Evolutionary conservation across 1,140 invertebrate species (phyloP).

Genomic region (Meloidogyne exigua): DNA sequence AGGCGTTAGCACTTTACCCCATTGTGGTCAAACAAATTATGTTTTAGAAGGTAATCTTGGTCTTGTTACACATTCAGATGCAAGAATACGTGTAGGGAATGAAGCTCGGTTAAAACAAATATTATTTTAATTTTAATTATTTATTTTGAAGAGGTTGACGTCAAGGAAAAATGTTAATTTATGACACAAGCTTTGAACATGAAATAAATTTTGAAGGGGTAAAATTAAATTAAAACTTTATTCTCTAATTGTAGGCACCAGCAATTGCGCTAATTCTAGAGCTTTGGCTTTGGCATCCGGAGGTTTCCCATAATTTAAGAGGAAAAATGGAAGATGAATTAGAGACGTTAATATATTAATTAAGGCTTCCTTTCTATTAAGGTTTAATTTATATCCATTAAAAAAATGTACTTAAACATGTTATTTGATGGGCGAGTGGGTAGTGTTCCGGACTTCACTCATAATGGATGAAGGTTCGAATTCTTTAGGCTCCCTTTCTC

Average conservation of each 20-base stretch:
- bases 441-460: too few relatives aligned
- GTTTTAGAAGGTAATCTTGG: slow-evolving; percentile 79
- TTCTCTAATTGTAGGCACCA: slow-evolving; percentile 30
- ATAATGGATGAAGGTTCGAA: too few relatives aligned
- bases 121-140: too few relatives aligned
- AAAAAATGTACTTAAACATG: too few relatives aligned
- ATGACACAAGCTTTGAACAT: slow-evolving; percentile 88
- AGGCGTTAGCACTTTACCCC: slow-evolving; percentile 79
- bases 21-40: slow-evolving; percentile 83
- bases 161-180: slow-evolving; percentile 78
- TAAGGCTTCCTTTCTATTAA: too few relatives aligned
- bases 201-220: slow-evolving; percentile 82
- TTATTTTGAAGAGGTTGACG: slow-evolving; percentile 72
- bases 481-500: too few relatives aligned
- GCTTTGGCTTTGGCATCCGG: slow-evolving; percentile 87
- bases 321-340: slow-evolving; percentile 13
- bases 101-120: slow-evolving; percentile 67
- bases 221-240: slow-evolving; percentile 72
- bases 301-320: slow-evolving; percentile 61
- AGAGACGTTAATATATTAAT: too few relatives aligned
- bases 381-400: too few relatives aligned
- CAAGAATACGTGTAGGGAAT: slow-evolving; percentile 73
- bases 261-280: slow-evolving; percentile 78
- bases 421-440: too few relatives aligned
- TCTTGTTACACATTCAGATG: slow-evolving; percentile 73